These are phyloP conservation scores for Ormyrus labotus DNA, from an alignment of 2,888 invertebrate species.

Conservation along the genomic window DNA sequence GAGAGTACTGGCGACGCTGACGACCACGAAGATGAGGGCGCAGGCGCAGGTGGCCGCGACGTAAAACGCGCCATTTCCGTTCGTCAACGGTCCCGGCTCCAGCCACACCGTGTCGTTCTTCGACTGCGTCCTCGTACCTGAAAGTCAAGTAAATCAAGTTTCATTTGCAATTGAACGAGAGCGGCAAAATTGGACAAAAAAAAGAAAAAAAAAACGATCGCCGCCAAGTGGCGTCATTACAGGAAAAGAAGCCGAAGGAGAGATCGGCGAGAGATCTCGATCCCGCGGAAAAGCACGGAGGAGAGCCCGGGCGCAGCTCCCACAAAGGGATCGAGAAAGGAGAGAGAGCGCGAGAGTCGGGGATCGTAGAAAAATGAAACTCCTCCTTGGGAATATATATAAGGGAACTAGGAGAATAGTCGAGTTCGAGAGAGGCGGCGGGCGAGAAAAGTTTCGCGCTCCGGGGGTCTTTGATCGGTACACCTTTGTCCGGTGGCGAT, in stretches of 20 bases:
- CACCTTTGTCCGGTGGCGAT: constrained; percentile 58
- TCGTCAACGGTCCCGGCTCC: constrained; percentile 82
- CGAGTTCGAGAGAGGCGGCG: constrained; percentile 41
- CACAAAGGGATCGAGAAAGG: constrained; percentile 54
- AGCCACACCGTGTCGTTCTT: constrained; percentile 85
- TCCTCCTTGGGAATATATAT: constrained; percentile 45
- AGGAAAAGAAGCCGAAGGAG: background rate
- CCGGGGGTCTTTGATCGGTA: constrained; percentile 43
- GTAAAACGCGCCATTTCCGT: constrained; percentile 84
- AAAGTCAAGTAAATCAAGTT: constrained; percentile 53
- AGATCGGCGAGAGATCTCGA: background rate
- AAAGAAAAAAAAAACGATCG: background rate
- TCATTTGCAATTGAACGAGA: background rate
- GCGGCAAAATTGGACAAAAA: background rate
- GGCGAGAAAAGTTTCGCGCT: constrained; percentile 43
- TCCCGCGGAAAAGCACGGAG: constrained; percentile 61
- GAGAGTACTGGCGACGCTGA: constrained; percentile 83
- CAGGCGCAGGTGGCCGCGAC: constrained; percentile 90
- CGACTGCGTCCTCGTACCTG: constrained; percentile 77
- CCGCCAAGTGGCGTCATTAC: constrained; percentile 29
- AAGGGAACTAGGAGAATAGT: background rate
- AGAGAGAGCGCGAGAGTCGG: constrained; percentile 48
- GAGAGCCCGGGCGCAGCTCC: no score
- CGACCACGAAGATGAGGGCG: constrained; percentile 82
- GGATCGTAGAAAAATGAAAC: constrained; percentile 37